These are phyloP conservation scores for Enteromius fasciolatus DNA, from an alignment of 2,797 vertebrate genomes.

Conservation along the genomic window DNA sequence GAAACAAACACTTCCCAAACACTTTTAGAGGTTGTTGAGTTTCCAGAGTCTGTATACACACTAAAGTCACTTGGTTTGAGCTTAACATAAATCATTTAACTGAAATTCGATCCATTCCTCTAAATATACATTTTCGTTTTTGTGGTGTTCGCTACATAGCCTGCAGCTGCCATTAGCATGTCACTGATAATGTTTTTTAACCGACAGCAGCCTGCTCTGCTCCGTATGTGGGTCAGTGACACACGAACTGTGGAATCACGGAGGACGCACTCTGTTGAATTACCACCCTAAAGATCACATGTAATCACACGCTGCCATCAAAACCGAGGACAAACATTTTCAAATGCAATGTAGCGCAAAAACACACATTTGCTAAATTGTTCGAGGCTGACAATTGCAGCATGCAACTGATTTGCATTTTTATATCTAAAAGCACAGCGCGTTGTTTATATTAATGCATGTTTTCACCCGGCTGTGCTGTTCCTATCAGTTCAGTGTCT, in stretches of 20 bases:
- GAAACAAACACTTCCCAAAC: slow-evolving; percentile 27
- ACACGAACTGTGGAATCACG: slow-evolving; percentile 33
- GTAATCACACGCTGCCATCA: slow-evolving; percentile 20
- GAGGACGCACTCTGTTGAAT: slow-evolving; percentile 26
- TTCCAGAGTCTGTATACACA: slow-evolving; percentile 9
- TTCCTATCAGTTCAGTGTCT: slow-evolving; percentile 43
- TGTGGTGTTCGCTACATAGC: slow-evolving; percentile 7
- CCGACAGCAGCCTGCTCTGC: slow-evolving; percentile 17
- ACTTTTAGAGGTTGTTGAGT: slow-evolving; percentile 42
- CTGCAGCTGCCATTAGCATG: slow-evolving; percentile 45
- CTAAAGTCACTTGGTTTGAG: slow-evolving; percentile 13
- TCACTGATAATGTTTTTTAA: slow-evolving; percentile 51
- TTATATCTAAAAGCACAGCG: slow-evolving; percentile 38
- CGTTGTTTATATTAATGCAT: slow-evolving; percentile 47
- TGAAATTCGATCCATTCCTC: slow-evolving; percentile 26
- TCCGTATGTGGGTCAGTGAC: slow-evolving; percentile 51
- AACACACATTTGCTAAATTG: slow-evolving; percentile 36
- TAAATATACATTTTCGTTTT: slow-evolving; percentile 14
- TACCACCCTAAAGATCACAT: slow-evolving; percentile 35
- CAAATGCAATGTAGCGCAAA: slow-evolving; percentile 48
- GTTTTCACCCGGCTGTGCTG: slow-evolving; percentile 38
- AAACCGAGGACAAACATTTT: slow-evolving; percentile 26
- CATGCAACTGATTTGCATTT: slow-evolving; percentile 42
- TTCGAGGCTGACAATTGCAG: slow-evolving; percentile 36
- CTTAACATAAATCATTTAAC: slow-evolving; percentile 24